Evolutionary conservation across 1,140 invertebrate species (phyloP), one percentile per base, ranked within the genome.

Genomic region (Dendroctonus ponderosae): DNA sequence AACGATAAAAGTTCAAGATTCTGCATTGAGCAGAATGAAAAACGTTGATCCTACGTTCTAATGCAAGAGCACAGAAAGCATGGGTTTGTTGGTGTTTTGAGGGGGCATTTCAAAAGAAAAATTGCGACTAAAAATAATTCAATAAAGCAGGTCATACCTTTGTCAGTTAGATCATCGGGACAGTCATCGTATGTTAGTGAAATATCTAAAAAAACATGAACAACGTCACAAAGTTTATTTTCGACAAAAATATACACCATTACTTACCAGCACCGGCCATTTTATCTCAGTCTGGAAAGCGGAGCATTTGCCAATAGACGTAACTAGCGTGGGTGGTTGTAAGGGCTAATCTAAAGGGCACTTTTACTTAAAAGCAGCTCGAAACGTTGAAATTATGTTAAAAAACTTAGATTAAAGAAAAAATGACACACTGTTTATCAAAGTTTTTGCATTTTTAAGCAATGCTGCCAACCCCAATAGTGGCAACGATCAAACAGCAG

Each of bases 241-340:
- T 62, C 43, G 38, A 26, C 61, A 54, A 62, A 57, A 62, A 72
- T 66, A 70, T 68, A 48, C 61, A 62, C 56, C 44, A 66, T 41
- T 61, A 75, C 75, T 77, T 72, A 78, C 76, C 75, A 72, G 74
- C 75, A 77, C 75, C 74, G 71, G 75, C 76, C 76, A 78, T 78
- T 76, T 77, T 78, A 76, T 68, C 64, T 66, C 67, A 71, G 71
- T 67, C 74, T 58, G 71, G 11, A 72, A 75, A 78, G 76, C 73
- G 74, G 72, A 71, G 73, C 75, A 74, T 72, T 75, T 69, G 70
- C 62, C 62, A 66, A 67, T 68, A 72, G 73, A 75, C 53, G 38
- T 7, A 46, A 46, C 12, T 46, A 9, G 12, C 43, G 1, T 46
- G 43, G 8, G 43, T 4, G 43, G 43, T 26, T 26, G 26, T 15